Percentiles rank a stretch among this genome's conserved stretches.
Conservation (phyloP, 2,113 vertebrate species). For the Indri indri region DNA sequence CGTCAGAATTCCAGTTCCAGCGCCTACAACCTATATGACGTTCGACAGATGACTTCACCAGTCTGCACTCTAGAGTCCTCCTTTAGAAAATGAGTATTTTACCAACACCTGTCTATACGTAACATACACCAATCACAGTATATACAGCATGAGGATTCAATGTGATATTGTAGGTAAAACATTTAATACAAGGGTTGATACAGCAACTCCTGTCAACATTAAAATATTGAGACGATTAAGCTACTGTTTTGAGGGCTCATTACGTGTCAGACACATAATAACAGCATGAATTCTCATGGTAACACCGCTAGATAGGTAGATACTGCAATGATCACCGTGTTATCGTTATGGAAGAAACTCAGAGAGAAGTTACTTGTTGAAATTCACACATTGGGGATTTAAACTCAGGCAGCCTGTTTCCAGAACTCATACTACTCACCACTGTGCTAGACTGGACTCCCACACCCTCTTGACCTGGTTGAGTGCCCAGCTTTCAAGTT, state of each 20-base stretch:
- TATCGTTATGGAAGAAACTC: background rate
- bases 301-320: background rate
- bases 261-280: background rate
- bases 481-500: background rate
- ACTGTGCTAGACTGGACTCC: background rate
- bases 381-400: background rate
- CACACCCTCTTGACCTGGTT: background rate
- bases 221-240: background rate
- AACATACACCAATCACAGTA: background rate
- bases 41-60: background rate
- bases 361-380: background rate
- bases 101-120: background rate
- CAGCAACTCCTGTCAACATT: background rate
- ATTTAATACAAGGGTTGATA: background rate
- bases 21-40: background rate
- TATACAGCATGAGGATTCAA: background rate
- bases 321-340: background rate
- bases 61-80: background rate
- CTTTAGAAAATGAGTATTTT: background rate
- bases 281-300: background rate
- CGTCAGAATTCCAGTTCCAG: background rate
- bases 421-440: background rate
- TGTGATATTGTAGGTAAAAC: background rate
- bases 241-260: background rate
- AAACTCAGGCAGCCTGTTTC: background rate